Percentiles rank a stretch among this genome's conserved stretches.
These are phyloP conservation scores for Druceiella hillmani DNA, from an alignment of 2,888 invertebrate species.

Conservation along the genomic window DNA sequence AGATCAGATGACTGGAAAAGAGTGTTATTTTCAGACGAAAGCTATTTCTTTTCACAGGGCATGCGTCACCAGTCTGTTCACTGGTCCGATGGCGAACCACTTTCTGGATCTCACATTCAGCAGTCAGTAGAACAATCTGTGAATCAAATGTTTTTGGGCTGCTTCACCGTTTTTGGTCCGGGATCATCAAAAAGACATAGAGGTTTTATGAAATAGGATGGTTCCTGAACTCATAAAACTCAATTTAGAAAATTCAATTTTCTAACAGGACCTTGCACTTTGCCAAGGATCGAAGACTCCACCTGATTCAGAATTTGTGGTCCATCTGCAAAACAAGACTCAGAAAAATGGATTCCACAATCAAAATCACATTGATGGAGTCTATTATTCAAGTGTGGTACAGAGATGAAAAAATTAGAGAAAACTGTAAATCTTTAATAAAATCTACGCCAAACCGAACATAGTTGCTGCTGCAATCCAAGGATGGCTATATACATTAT, in stretches of 20 bases:
- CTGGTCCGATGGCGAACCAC: too few species aligned
- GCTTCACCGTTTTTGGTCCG: constrained; percentile 1
- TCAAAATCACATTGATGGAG: not conserved
- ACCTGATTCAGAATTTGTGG: constrained; percentile 1
- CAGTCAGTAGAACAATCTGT: not conserved
- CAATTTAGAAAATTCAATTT: not conserved
- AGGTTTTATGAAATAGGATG: not conserved
- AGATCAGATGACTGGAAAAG: too few species aligned
- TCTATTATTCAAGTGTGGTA: not conserved
- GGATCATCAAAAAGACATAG: too few species aligned
- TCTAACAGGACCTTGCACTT: not conserved
- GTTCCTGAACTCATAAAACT: not conserved
- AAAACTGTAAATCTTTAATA: not conserved
- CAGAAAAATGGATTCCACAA: constrained; percentile 1
- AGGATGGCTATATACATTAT: not conserved
- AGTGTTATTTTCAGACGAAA: too few species aligned
- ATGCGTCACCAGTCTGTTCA: too few species aligned
- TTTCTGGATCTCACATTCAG: too few species aligned
- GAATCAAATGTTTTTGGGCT: not conserved
- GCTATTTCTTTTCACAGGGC: too few species aligned
- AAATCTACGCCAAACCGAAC: constrained; percentile 1
- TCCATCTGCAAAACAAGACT: constrained; percentile 2
- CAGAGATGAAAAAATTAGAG: not conserved
- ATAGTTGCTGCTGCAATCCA: not conserved
- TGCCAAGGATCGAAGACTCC: not conserved